Conservation (phyloP, 2,888 invertebrate genomes). For the Ashinkailepas kermadecensis region DNA sequence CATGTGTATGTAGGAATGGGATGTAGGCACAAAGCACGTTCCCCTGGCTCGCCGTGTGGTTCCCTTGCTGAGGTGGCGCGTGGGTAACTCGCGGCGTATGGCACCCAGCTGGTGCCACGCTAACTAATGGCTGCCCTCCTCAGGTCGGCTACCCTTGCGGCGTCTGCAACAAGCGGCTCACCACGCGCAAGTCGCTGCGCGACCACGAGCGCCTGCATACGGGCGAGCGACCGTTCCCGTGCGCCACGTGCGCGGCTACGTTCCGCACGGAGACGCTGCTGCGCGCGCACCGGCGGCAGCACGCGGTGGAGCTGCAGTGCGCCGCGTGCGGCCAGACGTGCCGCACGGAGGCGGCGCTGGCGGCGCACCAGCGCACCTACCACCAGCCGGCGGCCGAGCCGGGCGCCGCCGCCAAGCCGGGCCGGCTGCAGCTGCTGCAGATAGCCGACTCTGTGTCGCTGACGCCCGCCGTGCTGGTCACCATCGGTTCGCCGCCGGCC, state of each 20-base stretch:
- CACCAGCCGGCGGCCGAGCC: neutral
- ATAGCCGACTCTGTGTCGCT: neutral
- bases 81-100: too few relatives aligned
- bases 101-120: neutral
- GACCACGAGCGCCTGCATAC: neutral
- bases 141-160: conserved; percentile 5
- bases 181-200: conserved; percentile 6
- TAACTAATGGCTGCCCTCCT: neutral
- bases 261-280: conserved; percentile 15
- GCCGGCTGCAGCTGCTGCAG: neutral
- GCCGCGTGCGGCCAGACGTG: neutral
- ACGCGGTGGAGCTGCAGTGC: neutral
- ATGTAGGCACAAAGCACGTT: too few relatives aligned
- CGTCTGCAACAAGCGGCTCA: neutral
- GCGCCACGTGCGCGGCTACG: neutral
- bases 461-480: neutral
- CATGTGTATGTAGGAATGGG: too few relatives aligned
- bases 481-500: neutral
- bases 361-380: neutral
- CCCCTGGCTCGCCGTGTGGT: too few relatives aligned
- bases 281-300: conserved; percentile 4
- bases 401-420: neutral
- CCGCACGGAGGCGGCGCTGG: neutral
- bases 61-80: too few relatives aligned
- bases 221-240: conserved; percentile 10